Evolutionary conservation across 2,888 invertebrate genomes (phyloP), one percentile per base, ranked within the genome.

Genomic region (Ypsolopha scabrella): DNA sequence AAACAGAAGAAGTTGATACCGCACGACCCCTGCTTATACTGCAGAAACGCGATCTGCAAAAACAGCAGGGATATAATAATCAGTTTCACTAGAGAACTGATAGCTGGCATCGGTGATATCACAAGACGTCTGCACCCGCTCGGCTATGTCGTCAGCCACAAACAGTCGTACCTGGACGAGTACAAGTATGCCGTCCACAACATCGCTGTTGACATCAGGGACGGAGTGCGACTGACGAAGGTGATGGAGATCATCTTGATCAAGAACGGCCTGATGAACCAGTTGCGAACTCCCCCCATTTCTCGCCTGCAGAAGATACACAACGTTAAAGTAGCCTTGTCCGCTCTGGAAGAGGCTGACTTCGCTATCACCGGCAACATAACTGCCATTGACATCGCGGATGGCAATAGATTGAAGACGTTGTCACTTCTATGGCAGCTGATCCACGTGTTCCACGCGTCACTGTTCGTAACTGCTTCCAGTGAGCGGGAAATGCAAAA

Each of bases 21-120:
- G 1, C 95, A 96, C 64, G 94, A 97, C 80, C 97, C 97, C 0
- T 97, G 97, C 62, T 82, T 97, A 39, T 97, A 97, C 72, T 89
- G 91, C 51, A 91, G 91, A 63, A 91, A 90, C 57, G 91, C 93
- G 0, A 69, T 87, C 0, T 89, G 90, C 59, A 94, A 94, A 73
- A 93, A 94, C 56, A 96, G 94, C 58, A 88, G 91, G 52, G 93
- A 93, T 54, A 87, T 97, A 49, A 70, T 97, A 6, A 82, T 94
- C 48, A 87, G 90, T 39, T 94, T 97, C 62, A 92, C 96, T 0
- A 90, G 93, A 44, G 93, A 95, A 61, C 77, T 94, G 34, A 81
- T 97, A 41, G 88, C 90, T 0, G 94, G 94, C 13, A 91, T 96
- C 49, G 96, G 96, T 0, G 96, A 97, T 65, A 90, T 97, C 13